Conservation (phyloP, 2,888 invertebrate species). For the Phragmatobia fuliginosa region DNA sequence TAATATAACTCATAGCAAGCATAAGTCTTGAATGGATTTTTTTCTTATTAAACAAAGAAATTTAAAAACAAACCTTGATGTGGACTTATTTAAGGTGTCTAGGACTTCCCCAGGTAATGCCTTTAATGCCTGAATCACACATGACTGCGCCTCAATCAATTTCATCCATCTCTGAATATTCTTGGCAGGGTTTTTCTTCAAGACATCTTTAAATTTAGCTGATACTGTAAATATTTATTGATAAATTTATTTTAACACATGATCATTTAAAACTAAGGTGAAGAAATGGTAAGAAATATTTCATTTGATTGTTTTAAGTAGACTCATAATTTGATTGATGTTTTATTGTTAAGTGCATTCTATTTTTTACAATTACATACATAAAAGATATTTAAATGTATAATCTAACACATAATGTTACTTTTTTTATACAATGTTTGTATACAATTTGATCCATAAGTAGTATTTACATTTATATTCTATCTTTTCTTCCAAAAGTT, state of each 20-base stretch:
- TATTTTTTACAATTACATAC: background rate
- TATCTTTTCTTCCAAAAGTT: background rate
- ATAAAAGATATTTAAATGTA: too few relatives aligned
- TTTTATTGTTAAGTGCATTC: background rate
- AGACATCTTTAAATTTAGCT: conserved; percentile 67
- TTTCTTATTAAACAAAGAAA: background rate
- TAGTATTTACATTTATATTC: background rate
- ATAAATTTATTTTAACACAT: background rate
- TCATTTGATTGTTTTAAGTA: background rate
- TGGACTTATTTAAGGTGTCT: conserved; percentile 63
- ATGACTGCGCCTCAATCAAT: conserved; percentile 87
- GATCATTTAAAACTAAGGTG: background rate
- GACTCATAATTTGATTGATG: background rate
- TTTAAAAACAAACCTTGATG: conserved; percentile 61
- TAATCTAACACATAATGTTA: background rate
- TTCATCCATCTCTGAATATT: conserved; percentile 90
- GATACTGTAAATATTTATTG: conserved; percentile 64
- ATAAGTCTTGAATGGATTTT: background rate
- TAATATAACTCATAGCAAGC: too few relatives aligned
- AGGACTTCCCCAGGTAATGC: conserved; percentile 85
- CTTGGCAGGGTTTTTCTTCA: conserved; percentile 81
- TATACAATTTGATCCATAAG: background rate
- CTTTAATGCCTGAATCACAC: conserved; percentile 85
- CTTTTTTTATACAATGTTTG: too few relatives aligned
- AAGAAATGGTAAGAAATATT: background rate